Evolutionary conservation across 2,888 invertebrate genomes (phyloP), one percentile per base, ranked within the genome.

Genomic region (Horisme vitalbata): DNA sequence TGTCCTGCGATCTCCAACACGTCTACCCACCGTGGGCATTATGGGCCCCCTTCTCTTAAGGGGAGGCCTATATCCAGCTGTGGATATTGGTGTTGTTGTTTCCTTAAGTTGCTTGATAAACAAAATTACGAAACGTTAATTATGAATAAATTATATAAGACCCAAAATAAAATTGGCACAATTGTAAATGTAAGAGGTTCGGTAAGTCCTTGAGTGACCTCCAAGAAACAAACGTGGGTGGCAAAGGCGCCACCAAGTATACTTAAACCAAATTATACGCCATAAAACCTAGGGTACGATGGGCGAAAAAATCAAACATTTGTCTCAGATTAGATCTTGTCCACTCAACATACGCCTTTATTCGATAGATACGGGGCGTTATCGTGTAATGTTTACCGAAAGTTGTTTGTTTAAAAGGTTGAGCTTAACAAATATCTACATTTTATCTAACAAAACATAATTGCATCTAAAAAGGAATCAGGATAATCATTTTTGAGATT

Each of bases 171-270:
- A 48, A 57, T 31, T 51, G 44, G 45, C 45, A 51, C 45, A 24
- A 43, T 41, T 41, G 41, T 43, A 41, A 63, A 64, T 62, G 67
- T 63, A 11, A 60, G 52, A 39, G 55, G 62, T 48, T 45, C 50
- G 39, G 54, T 46, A 38, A 66, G 75, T 68, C 77, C 75, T 78
- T 79, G 70, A 68, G 55, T 73, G 73, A 78, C 80, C 81, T 77
- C 63, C 60, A 36, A 37, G 52, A 60, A 57, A 51, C 49, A 52
- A 45, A 63, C 68, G 79, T 77, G 68, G 79, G 79, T 52, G 67
- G 59, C 51, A 37, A 39, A 63, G 72, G 68, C 72, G 72, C 66
- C 71, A 58, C 59, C 51, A 56, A 60, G 59, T 68, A 62, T 66
- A 63, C 66, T 65, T 65, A 62, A 71, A 62, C 63, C 53, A 55